These are phyloP conservation scores for Hydropotes inermis DNA, from an alignment of 2,113 vertebrate species.

Conservation along the genomic window DNA sequence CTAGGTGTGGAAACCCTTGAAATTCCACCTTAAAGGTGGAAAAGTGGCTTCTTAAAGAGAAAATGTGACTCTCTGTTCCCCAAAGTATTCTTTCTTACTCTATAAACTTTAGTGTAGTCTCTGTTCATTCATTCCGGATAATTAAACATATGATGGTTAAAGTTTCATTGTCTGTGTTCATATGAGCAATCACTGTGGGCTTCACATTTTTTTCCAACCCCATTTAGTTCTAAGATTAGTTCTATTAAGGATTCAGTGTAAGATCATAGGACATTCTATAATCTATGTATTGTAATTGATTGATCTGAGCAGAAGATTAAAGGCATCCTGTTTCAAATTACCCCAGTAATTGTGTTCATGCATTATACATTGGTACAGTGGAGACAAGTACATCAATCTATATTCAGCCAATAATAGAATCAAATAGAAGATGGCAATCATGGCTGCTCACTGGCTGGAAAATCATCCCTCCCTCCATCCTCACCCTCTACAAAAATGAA, in stretches of 20 bases:
- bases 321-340: slow-evolving; percentile 72
- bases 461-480: not conserved
- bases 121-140: slow-evolving; percentile 21
- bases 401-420: slow-evolving; percentile 59
- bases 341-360: slow-evolving; percentile 59
- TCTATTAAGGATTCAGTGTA: slow-evolving; percentile 46
- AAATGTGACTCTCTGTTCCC: slow-evolving; percentile 63
- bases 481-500: not conserved
- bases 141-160: slow-evolving; percentile 6
- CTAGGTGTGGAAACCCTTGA: slow-evolving; percentile 53
- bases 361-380: slow-evolving; percentile 70
- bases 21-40: slow-evolving; percentile 60
- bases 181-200: not conserved
- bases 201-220: slow-evolving; percentile 56
- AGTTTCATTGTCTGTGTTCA: slow-evolving; percentile 22
- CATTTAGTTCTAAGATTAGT: slow-evolving; percentile 60
- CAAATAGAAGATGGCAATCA: slow-evolving; percentile 54
- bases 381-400: slow-evolving; percentile 65
- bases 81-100: slow-evolving; percentile 43
- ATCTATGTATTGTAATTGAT: slow-evolving; percentile 61
- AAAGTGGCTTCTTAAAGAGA: slow-evolving; percentile 16
- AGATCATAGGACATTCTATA: slow-evolving; percentile 50
- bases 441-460: not conserved
- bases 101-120: not conserved
- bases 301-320: slow-evolving; percentile 67